Percentiles rank a stretch among this genome's conserved stretches.
Conservation (phyloP, 2,113 vertebrate species). For the Gobio gobio region DNA sequence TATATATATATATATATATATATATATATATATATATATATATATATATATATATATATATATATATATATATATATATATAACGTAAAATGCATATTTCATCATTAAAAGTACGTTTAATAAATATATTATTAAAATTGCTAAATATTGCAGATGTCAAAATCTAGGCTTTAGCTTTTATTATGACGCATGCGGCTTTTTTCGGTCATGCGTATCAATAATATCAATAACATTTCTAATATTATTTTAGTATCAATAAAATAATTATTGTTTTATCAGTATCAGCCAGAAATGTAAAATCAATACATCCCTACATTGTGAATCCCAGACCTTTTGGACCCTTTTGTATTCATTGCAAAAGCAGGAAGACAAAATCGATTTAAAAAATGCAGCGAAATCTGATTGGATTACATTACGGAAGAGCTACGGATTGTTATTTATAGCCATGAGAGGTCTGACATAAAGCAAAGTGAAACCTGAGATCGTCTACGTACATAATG, state of each 20-base stretch:
- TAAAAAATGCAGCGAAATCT: conserved; percentile 5
- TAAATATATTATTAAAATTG: too few relatives aligned
- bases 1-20: too few relatives aligned
- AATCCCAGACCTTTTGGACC: background rate
- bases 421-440: conserved; percentile 44
- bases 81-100: too few relatives aligned
- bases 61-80: too few relatives aligned
- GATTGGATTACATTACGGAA: conserved; percentile 44
- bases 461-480: conserved; percentile 58
- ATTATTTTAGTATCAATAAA: background rate
- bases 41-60: too few relatives aligned
- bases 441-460: conserved; percentile 44
- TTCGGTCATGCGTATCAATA: too few relatives aligned
- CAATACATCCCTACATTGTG: background rate
- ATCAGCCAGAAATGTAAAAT: background rate
- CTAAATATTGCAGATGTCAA: too few relatives aligned
- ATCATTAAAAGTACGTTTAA: too few relatives aligned
- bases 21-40: too few relatives aligned
- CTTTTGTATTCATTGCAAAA: background rate
- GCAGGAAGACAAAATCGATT: background rate
- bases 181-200: too few relatives aligned
- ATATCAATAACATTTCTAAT: too few relatives aligned
- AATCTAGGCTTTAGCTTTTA: too few relatives aligned
- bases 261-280: background rate
- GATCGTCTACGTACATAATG: conserved; percentile 20